Conservation (phyloP, 23 tunicate species). For the Ascidia mentula region DNA sequence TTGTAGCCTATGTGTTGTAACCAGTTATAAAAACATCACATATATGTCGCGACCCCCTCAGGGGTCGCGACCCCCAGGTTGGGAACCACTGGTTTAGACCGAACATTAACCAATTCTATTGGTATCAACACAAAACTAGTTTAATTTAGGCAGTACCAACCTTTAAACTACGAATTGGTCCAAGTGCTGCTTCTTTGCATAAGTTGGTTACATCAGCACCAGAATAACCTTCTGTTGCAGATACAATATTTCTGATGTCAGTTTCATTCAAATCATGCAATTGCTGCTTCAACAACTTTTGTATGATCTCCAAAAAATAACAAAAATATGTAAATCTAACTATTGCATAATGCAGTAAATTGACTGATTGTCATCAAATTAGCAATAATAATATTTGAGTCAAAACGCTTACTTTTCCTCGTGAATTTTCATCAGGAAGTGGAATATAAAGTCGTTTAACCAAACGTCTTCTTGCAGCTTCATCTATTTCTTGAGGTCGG, state of each 20-base stretch:
- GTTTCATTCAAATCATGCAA: conserved; percentile 22
- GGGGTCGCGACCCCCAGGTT: too few species aligned
- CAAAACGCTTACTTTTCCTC: conserved; percentile 65
- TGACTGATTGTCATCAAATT: too few species aligned
- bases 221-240: conserved; percentile 82
- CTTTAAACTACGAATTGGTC: conserved; percentile 89
- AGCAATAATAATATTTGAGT: too few species aligned
- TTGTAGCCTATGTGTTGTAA: too few species aligned
- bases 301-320: conserved; percentile 49
- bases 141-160: too few species aligned
- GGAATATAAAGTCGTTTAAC: conserved; percentile 91
- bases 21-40: too few species aligned
- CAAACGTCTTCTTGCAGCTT: conserved; percentile 93
- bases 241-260: conserved; percentile 47
- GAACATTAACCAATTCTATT: too few species aligned
- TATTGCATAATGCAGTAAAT: too few species aligned
- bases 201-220: conserved; percentile 97
- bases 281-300: conserved; percentile 63
- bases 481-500: conserved; percentile 98
- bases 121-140: too few species aligned
- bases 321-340: neutral
- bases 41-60: too few species aligned
- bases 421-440: conserved; percentile 77
- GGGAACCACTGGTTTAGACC: too few species aligned
- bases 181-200: conserved; percentile 96